These are phyloP conservation scores for Eupithecia abbreviata DNA, from an alignment of 2,888 invertebrate species.

Conservation along the genomic window DNA sequence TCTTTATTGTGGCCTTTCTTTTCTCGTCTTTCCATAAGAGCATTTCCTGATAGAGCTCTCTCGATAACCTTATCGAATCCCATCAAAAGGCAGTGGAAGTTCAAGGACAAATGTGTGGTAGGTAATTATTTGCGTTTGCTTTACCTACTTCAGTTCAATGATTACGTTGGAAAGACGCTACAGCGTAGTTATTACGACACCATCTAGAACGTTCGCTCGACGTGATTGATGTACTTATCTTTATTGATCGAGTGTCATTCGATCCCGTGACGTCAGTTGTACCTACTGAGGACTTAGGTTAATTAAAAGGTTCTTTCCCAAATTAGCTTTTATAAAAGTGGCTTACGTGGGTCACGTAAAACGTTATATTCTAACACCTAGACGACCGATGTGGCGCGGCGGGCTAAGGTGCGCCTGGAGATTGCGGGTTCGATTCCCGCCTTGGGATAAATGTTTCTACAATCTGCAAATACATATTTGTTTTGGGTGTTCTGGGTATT, in stretches of 20 bases:
- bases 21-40: too few relatives aligned
- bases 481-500: too few relatives aligned
- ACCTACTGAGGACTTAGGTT: not conserved
- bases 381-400: too few relatives aligned
- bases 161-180: not conserved
- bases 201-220: constrained; percentile 12
- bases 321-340: not conserved
- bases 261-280: constrained; percentile 20
- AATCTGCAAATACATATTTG: too few relatives aligned
- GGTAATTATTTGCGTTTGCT: not conserved
- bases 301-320: not conserved
- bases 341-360: not conserved
- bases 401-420: too few relatives aligned
- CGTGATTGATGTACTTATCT: constrained; percentile 4
- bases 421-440: too few relatives aligned
- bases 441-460: too few relatives aligned
- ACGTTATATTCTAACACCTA: not conserved
- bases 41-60: too few relatives aligned
- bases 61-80: not conserved
- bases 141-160: not conserved
- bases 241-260: constrained; percentile 15
- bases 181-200: not conserved
- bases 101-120: not conserved
- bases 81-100: not conserved
- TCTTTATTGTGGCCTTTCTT: too few relatives aligned